phyloP scores from a whole-genome alignment of 2,888 invertebrate species.

The Macaria notata region DNA sequence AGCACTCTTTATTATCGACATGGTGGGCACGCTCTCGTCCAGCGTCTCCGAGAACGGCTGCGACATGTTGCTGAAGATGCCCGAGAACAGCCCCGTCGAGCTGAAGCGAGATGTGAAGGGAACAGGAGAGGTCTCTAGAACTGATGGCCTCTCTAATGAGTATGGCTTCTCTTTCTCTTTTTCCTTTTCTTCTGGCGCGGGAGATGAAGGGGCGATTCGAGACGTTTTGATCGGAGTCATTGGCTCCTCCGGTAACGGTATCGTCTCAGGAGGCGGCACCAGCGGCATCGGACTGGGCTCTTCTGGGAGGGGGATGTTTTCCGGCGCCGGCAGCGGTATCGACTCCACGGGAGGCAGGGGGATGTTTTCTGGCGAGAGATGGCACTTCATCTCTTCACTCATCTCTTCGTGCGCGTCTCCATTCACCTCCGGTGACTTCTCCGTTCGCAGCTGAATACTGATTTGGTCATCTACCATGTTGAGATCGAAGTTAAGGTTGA shows the following conservation, averaged over 20 bases:
- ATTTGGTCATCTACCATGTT: slow-evolving; percentile 79
- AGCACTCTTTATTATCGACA: slow-evolving; percentile 77
- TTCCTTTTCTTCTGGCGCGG: slow-evolving; percentile 31
- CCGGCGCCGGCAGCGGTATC: slow-evolving; percentile 70
- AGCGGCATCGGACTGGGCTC: slow-evolving; percentile 59
- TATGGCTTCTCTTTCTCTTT: slow-evolving; percentile 37
- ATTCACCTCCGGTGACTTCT: slow-evolving; percentile 57
- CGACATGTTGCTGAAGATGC: slow-evolving; percentile 71
- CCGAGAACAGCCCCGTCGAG: slow-evolving; percentile 71
- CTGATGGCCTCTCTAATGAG: slow-evolving; percentile 51
- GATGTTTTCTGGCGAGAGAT: slow-evolving; percentile 68
- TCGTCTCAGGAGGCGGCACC: slow-evolving; percentile 62
- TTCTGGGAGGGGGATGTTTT: slow-evolving; percentile 66
- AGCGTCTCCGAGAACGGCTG: slow-evolving; percentile 43
- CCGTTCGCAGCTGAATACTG: slow-evolving; percentile 73
- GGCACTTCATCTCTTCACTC: slow-evolving; percentile 53
- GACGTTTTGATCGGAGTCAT: slow-evolving; percentile 45
- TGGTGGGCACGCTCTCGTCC: slow-evolving; percentile 70
- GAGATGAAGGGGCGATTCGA: slow-evolving; percentile 8
- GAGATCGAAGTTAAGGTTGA: slow-evolving; percentile 78
- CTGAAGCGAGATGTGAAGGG: slow-evolving; percentile 67
- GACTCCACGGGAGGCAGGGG: slow-evolving; percentile 70
- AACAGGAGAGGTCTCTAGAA: slow-evolving; percentile 53
- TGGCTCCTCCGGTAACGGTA: slow-evolving; percentile 68
- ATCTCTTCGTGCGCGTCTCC: slow-evolving; percentile 66